Conservation (phyloP, 2,113 vertebrate genomes). For the Oceanodroma tethys region DNA sequence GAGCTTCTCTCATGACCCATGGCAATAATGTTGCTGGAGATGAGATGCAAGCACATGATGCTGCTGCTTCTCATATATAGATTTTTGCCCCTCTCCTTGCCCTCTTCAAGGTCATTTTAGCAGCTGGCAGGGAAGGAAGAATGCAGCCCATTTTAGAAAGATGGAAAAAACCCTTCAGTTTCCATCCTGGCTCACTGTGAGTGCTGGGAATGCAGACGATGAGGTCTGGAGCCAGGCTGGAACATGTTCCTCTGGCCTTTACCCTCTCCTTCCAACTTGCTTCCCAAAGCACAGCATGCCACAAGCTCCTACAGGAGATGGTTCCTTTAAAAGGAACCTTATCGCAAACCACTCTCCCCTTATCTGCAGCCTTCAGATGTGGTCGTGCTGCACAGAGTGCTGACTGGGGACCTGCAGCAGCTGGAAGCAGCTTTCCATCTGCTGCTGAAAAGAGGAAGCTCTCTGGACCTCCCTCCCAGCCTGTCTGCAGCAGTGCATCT, state of each 20-base stretch:
- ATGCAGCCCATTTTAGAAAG: background rate
- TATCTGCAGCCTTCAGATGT: conserved; percentile 48
- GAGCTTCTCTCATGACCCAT: background rate
- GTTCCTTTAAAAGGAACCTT: conserved; percentile 21
- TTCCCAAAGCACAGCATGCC: background rate
- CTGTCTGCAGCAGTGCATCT: background rate
- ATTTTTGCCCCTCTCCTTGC: background rate
- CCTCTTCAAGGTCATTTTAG: background rate
- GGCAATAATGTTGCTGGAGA: background rate
- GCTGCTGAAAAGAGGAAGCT: background rate
- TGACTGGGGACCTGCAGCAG: conserved; percentile 10
- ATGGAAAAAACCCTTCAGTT: background rate
- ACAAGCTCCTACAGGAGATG: background rate
- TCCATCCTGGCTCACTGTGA: background rate
- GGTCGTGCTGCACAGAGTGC: background rate
- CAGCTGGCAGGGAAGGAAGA: background rate
- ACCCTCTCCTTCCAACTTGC: background rate
- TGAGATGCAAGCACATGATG: background rate
- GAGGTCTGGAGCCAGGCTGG: background rate
- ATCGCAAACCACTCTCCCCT: conserved; percentile 16
- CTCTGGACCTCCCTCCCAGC: background rate
- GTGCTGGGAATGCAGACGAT: background rate
- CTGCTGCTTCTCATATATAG: background rate
- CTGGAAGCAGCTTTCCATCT: conserved; percentile 17
- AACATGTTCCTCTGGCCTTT: conserved; percentile 12